Conservation (phyloP, 2,888 invertebrate genomes). For the Lamproptera curius region DNA sequence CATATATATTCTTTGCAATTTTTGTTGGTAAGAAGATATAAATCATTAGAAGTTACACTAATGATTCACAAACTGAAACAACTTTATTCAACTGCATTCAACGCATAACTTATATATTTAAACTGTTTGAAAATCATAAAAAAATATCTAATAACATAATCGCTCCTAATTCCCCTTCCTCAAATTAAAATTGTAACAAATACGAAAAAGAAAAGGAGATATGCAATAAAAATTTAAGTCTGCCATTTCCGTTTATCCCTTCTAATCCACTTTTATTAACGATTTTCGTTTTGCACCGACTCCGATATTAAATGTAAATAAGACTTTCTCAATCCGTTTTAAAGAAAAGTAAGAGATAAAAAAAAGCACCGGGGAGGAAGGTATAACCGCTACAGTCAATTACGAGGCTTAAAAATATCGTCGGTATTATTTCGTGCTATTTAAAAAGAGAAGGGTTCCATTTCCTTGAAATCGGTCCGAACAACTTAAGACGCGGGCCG, state of each 20-base stretch:
- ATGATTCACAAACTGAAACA: too few species aligned
- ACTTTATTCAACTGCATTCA: too few species aligned
- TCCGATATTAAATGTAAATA: slow-evolving; percentile 54
- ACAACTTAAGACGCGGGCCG: slow-evolving; percentile 63
- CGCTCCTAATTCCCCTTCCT: slow-evolving; percentile 6
- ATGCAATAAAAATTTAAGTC: slow-evolving; percentile 20
- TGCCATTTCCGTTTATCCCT: slow-evolving; percentile 39
- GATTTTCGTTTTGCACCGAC: slow-evolving; percentile 45
- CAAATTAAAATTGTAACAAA: slow-evolving; percentile 27
- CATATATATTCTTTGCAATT: too few species aligned
- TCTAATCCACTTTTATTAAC: slow-evolving; percentile 54
- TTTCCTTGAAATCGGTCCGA: slow-evolving; percentile 68
- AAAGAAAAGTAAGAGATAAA: slow-evolving; percentile 36
- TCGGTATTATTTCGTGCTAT: slow-evolving; percentile 54
- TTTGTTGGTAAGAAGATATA: too few species aligned
- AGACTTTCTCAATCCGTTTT: slow-evolving; percentile 49
- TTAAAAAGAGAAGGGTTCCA: slow-evolving; percentile 56
- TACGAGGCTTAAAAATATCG: slow-evolving; percentile 68
- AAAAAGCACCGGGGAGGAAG: slow-evolving; percentile 38
- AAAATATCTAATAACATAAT: too few species aligned
- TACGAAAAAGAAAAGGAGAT: not conserved
- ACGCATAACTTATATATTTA: too few species aligned
- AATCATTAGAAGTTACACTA: too few species aligned
- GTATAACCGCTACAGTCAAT: slow-evolving; percentile 59
- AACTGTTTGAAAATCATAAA: too few species aligned